Percentiles rank a stretch among this genome's conserved stretches.
Evolutionary conservation across 2,888 invertebrate species (phyloP).

Genomic region (Xylota sylvarum): DNA sequence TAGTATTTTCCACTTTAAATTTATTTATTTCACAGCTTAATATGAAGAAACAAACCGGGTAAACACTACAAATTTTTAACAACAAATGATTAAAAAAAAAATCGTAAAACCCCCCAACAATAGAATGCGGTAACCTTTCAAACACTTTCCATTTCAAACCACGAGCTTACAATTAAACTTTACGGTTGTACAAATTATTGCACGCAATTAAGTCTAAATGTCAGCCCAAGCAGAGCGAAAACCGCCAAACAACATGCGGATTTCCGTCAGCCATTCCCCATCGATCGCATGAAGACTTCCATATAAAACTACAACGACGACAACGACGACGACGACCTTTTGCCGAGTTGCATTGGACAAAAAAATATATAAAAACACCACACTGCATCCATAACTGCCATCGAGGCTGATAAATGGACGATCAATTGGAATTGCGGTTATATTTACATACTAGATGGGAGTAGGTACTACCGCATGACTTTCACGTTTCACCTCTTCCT

Average conservation of each 20-base stretch:
- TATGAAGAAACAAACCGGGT: no score
- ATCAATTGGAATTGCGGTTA: constrained; percentile 47
- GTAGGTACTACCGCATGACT: constrained; percentile 25
- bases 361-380: background rate
- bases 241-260: constrained; percentile 26
- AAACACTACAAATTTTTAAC: background rate
- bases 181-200: constrained; percentile 25
- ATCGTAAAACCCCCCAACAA: constrained; percentile 7
- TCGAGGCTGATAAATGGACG: constrained; percentile 37
- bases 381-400: constrained; percentile 28
- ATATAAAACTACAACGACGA: background rate
- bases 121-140: constrained; percentile 28
- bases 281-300: constrained; percentile 29
- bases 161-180: constrained; percentile 6
- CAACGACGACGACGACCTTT: constrained; percentile 32
- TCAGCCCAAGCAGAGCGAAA: background rate
- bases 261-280: constrained; percentile 57
- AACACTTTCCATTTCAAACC: constrained; percentile 21
- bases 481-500: constrained; percentile 62
- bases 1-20: background rate
- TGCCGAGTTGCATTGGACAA: background rate
- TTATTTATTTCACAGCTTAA: background rate
- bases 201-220: constrained; percentile 50
- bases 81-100: constrained; percentile 8
- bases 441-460: constrained; percentile 14